phyloP scores from a whole-genome alignment of 1,140 invertebrate species.

The Sarcophaga bullata region DNA sequence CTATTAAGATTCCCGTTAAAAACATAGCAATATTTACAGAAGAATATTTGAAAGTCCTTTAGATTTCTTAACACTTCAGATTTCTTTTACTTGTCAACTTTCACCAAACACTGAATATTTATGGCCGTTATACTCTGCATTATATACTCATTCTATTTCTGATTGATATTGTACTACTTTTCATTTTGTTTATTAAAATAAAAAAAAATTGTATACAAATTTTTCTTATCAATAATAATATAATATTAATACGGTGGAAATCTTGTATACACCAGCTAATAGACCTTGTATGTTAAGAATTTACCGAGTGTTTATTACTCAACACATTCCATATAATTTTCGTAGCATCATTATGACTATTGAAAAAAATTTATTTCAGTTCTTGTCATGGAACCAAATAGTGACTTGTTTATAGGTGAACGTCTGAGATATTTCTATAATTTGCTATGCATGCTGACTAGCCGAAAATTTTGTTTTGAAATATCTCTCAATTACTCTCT shows the following conservation, averaged over 20 bases:
- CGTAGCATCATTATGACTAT: background rate
- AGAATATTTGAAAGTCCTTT: background rate
- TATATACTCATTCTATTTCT: background rate
- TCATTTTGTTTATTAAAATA: too few species aligned
- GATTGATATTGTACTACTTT: background rate
- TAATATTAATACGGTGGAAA: background rate
- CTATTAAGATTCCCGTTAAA: conserved; percentile 35
- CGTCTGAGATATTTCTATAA: too few species aligned
- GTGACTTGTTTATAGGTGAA: too few species aligned
- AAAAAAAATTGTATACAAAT: too few species aligned
- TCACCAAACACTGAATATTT: background rate
- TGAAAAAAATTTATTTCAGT: too few species aligned
- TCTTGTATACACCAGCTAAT: background rate
- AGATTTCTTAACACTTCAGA: background rate
- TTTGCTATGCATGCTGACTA: too few species aligned
- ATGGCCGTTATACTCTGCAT: background rate
- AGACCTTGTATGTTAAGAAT: background rate
- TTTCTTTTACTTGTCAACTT: background rate
- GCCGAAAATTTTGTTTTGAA: too few species aligned
- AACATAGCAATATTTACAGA: background rate
- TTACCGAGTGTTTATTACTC: background rate
- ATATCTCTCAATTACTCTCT: too few species aligned
- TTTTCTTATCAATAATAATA: conserved; percentile 7
- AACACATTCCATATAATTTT: background rate
- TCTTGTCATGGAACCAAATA: too few species aligned